phyloP scores from a whole-genome alignment of 2,888 invertebrate genomes.

The Incurvaria masculella region DNA sequence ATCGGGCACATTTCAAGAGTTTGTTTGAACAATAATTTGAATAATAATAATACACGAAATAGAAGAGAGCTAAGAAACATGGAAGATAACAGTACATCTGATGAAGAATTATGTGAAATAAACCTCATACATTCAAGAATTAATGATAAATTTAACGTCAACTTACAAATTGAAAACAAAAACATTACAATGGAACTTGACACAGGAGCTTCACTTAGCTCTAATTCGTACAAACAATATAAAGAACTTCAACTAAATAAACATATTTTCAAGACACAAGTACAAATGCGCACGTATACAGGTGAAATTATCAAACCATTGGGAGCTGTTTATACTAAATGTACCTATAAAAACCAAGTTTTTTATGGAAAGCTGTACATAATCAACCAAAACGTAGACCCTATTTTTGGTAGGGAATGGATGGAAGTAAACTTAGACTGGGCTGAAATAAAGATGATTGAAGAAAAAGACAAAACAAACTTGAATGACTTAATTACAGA shows the following conservation, averaged over 20 bases:
- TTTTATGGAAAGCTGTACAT: constrained; percentile 3
- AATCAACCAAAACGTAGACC: constrained; percentile 2
- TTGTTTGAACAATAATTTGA: too few relatives aligned
- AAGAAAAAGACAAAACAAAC: too few relatives aligned
- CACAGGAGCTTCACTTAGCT: constrained; percentile 7
- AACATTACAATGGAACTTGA: constrained; percentile 10
- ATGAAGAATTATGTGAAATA: too few relatives aligned
- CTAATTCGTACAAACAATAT: constrained; percentile 2
- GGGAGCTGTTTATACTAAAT: constrained; percentile 4
- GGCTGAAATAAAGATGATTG: too few relatives aligned
- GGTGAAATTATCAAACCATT: constrained; percentile 2
- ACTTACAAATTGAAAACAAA: constrained; percentile 11
- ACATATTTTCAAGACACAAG: not conserved
- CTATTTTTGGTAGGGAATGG: constrained; percentile 11
- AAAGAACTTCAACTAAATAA: not conserved
- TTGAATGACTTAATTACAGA: too few relatives aligned
- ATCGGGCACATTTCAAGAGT: too few relatives aligned
- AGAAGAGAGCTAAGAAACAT: too few relatives aligned
- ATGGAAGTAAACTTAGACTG: constrained; percentile 7
- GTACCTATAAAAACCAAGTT: not conserved
- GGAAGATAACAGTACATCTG: too few relatives aligned
- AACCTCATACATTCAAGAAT: too few relatives aligned
- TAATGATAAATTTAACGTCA: constrained; percentile 1
- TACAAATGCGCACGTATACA: constrained; percentile 1
- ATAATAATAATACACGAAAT: too few relatives aligned